These are phyloP conservation scores for Drosophila orosa DNA, from an alignment of 1,140 invertebrate species.

Conservation along the genomic window DNA sequence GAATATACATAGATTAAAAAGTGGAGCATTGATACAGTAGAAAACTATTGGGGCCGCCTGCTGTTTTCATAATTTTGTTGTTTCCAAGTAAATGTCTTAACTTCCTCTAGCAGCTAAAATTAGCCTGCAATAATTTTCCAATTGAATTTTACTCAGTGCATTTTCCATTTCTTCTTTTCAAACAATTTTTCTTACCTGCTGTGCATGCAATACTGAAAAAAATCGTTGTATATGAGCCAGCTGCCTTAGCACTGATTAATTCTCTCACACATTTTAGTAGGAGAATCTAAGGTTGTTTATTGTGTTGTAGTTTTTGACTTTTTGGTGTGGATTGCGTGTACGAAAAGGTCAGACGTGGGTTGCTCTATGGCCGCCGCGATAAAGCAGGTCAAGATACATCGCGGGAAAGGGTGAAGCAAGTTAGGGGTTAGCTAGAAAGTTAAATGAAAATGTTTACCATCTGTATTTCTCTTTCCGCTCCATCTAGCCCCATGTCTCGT, in stretches of 20 bases:
- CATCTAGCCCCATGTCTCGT: neutral
- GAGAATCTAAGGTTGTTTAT: conserved; percentile 15
- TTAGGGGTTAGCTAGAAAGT: conserved; percentile 3
- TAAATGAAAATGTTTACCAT: neutral
- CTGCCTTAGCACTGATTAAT: conserved; percentile 24
- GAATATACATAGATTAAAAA: neutral
- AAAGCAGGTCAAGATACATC: conserved; percentile 32
- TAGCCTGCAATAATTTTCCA: neutral
- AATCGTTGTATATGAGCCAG: neutral
- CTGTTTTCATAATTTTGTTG: neutral
- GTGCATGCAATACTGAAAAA: conserved; percentile 5
- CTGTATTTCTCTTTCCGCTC: neutral
- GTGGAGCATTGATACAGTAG: neutral
- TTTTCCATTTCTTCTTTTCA: neutral
- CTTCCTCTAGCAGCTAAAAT: neutral
- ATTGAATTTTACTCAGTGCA: conserved; percentile 3
- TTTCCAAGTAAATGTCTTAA: neutral
- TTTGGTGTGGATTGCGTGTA: conserved; percentile 30
- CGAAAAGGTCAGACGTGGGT: conserved; percentile 38
- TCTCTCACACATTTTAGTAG: conserved; percentile 19
- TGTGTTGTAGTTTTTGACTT: conserved; percentile 5
- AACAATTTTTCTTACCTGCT: neutral
- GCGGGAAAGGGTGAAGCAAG: conserved; percentile 1
- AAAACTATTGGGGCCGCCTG: neutral
- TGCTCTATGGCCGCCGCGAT: conserved; percentile 11